phyloP scores from a whole-genome alignment of 2,113 vertebrate genomes.

The Pluvianellus socialis region DNA sequence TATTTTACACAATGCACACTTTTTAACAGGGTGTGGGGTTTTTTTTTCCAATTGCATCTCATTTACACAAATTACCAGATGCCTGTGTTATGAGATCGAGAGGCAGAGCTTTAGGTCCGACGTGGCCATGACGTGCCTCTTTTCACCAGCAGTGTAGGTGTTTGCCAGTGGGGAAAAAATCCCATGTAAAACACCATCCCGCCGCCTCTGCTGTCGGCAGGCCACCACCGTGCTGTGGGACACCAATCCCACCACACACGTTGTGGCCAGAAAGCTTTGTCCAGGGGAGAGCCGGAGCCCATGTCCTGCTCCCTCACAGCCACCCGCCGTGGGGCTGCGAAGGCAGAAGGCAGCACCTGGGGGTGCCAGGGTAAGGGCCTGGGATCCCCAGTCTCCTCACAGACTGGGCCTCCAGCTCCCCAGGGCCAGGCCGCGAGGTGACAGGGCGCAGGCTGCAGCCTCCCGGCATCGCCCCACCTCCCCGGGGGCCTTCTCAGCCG shows the following conservation, averaged over 20 bases:
- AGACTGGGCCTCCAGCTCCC: background rate
- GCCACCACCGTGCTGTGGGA: rapidly evolving
- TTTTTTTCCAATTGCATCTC: rapidly evolving
- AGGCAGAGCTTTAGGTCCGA: background rate
- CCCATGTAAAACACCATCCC: rapidly evolving
- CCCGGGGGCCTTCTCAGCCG: rapidly evolving
- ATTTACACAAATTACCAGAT: background rate
- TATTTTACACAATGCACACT: rapidly evolving
- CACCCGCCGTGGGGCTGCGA: rapidly evolving
- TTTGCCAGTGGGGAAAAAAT: background rate
- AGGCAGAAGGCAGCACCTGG: background rate
- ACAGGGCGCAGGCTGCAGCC: background rate
- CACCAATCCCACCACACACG: rapidly evolving
- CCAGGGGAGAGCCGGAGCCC: rapidly evolving
- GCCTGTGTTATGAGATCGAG: rapidly evolving
- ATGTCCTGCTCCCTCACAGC: background rate
- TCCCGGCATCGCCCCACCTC: background rate
- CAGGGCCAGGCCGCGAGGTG: background rate
- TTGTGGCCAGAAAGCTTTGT: rapidly evolving
- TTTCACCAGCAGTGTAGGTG: background rate
- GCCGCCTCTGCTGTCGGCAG: rapidly evolving
- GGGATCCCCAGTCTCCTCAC: background rate
- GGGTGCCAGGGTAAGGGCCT: background rate
- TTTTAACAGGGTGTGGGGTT: background rate
- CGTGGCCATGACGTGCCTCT: rapidly evolving